phyloP scores from a whole-genome alignment of 2,888 invertebrate species.

The Hybos culiciformis region DNA sequence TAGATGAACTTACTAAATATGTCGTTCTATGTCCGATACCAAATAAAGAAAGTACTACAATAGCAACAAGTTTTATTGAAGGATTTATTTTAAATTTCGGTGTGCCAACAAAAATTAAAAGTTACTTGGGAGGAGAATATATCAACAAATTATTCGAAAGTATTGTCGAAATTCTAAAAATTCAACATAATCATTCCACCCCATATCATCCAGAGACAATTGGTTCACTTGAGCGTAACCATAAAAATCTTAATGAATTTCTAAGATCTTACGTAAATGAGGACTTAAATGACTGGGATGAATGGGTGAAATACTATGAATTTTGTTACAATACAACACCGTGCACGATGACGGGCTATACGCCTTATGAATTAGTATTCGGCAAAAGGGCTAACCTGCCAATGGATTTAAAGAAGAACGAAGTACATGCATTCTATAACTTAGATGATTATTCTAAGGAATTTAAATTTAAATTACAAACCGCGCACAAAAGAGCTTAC shows the following conservation, averaged over 20 bases:
- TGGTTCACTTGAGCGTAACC: conserved; percentile 9
- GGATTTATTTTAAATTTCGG: conserved; percentile 12
- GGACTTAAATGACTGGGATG: conserved; percentile 9
- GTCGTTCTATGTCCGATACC: conserved; percentile 11
- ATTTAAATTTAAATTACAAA: not conserved
- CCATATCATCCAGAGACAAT: conserved; percentile 6
- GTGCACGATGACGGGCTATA: not conserved
- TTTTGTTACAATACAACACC: conserved; percentile 7
- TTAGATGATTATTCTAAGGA: not conserved
- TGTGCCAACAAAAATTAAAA: conserved; percentile 5
- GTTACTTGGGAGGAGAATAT: conserved; percentile 7
- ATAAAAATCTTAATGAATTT: conserved; percentile 9
- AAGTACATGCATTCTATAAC: not conserved
- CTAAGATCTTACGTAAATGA: conserved; percentile 4
- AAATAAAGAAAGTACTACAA: conserved; percentile 14
- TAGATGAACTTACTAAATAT: conserved; percentile 5
- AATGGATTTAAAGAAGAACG: not conserved
- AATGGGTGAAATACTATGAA: conserved; percentile 6
- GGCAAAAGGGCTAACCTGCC: not conserved
- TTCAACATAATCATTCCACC: conserved; percentile 1
- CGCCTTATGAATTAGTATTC: conserved; percentile 2
- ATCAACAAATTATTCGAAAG: not conserved
- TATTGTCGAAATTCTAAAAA: not conserved
- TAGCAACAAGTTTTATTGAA: conserved; percentile 13
- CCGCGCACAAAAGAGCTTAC: not conserved